Evolutionary conservation across 2,113 vertebrate species (phyloP).

Genomic region (Eonycteris spelaea): DNA sequence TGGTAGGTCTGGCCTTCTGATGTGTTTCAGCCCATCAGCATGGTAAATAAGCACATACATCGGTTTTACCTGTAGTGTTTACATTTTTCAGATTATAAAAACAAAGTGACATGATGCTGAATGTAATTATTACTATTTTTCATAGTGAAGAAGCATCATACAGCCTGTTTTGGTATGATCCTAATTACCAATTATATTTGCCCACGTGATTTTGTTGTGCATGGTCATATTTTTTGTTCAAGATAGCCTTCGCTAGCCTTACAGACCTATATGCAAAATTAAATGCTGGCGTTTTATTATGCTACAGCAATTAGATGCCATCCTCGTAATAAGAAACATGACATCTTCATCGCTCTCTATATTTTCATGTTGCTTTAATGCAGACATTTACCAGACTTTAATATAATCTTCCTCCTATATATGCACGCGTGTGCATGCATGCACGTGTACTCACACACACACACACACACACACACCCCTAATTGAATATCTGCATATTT

Average conservation of each 20-base stretch:
- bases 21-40: background rate
- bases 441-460: background rate
- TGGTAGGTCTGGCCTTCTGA: background rate
- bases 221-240: conserved; percentile 48
- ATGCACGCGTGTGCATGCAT: background rate
- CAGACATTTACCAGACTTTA: conserved; percentile 62
- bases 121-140: conserved; percentile 50
- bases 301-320: conserved; percentile 59
- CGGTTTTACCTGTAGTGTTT: background rate
- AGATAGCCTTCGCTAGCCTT: conserved; percentile 59
- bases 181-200: conserved; percentile 74
- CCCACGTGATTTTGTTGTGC: conserved; percentile 8
- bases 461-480: background rate
- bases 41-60: background rate
- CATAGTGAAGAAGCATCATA: background rate
- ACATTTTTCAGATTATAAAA: conserved; percentile 51
- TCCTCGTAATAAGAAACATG: conserved; percentile 68
- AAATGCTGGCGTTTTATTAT: conserved; percentile 71
- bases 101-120: conserved; percentile 31
- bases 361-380: conserved; percentile 69
- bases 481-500: conserved; percentile 86
- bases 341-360: conserved; percentile 60
- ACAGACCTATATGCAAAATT: conserved; percentile 55
- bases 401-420: conserved; percentile 35
- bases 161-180: conserved; percentile 26